Base-by-base conservation (phyloP, 1,140 invertebrate genomes). In the Zaprionus ornatus region DNA sequence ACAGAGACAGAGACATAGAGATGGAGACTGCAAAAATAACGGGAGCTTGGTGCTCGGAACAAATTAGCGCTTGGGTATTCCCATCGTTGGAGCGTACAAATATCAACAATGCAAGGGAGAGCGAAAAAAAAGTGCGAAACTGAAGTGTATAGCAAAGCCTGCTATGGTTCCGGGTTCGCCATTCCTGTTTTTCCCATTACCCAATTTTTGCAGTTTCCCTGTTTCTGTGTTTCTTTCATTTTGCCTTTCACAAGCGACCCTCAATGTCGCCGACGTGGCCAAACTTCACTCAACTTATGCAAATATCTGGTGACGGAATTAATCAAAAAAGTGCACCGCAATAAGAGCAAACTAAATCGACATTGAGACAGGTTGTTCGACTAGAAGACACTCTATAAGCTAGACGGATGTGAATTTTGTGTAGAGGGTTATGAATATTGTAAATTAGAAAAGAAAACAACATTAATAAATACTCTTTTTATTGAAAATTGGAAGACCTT, bases 251-350 rank as follows among this genome's bases (percentile, higher is more conserved):
- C 65, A 72, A 72, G 67, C 74, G 77, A 54, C 25, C 72, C 50
- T 17, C 68, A 61, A 69, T 64, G 29, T 75, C 57, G 50, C 63
- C 68, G 65, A 56, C 62, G 77, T 67, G 59, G 71, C 62, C 37
- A 23, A 86, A 86, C 85, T 87, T 84, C 65, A 59, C 45, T 74
- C 77, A 70, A 80, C 67, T 84, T 84, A 76, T 81, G 81, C 67
- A 84, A 88, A 88, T 88, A 90, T 88, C 78, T 87, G 74, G 69
- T 75, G 74, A 88, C 52, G 84, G 84, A 80, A 87, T 88, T 88
- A 88, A 88, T 88, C 81, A 88, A 76, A 86, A 87, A 88, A 87
- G 70, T 87, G 83, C 80, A 45, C 71, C 59, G 40, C 66, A 60
- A 74, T 77, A 66, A 60, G 42, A 35, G 64, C 32, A 48, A 66